Evolutionary conservation across 2,113 vertebrate species (phyloP).

Genomic region (Peucedramus taeniatus): DNA sequence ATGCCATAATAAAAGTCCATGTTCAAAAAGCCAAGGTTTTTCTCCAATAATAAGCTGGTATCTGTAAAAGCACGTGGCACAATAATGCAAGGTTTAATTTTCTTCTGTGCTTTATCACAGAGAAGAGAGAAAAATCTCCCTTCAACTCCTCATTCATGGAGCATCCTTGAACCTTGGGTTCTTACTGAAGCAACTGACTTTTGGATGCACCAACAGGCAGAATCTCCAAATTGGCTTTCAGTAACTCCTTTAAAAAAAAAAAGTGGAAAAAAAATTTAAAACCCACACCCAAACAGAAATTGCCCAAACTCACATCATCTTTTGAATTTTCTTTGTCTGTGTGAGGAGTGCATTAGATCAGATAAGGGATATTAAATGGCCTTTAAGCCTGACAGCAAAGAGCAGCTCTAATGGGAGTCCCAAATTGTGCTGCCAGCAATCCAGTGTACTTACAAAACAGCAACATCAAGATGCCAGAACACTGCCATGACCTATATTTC

Average conservation of each 20-base stretch:
- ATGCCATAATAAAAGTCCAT: background rate
- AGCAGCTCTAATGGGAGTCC: slow-evolving; percentile 66
- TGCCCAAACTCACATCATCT: background rate
- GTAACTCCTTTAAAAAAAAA: background rate
- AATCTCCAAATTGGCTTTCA: slow-evolving; percentile 18
- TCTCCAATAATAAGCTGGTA: background rate
- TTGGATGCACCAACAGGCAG: background rate
- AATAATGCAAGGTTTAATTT: background rate
- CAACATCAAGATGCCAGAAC: slow-evolving; percentile 58
- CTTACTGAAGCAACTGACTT: background rate
- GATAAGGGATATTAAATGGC: slow-evolving; percentile 74
- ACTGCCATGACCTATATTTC: slow-evolving; percentile 71
- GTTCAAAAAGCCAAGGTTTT: background rate
- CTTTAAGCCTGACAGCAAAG: slow-evolving; percentile 70
- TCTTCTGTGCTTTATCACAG: background rate
- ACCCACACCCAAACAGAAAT: background rate
- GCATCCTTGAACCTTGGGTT: background rate
- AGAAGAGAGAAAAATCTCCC: background rate
- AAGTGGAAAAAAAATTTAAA: background rate
- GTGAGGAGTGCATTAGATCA: slow-evolving; percentile 56
- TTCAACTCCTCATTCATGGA: background rate
- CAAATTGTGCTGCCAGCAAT: slow-evolving; percentile 68
- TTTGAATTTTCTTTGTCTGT: slow-evolving; percentile 41
- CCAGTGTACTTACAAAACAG: slow-evolving; percentile 58
- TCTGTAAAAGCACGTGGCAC: background rate